Evolutionary conservation across 2,888 invertebrate genomes (phyloP), one percentile per base, ranked within the genome.

Genomic region (Chrysina gloriosa): DNA sequence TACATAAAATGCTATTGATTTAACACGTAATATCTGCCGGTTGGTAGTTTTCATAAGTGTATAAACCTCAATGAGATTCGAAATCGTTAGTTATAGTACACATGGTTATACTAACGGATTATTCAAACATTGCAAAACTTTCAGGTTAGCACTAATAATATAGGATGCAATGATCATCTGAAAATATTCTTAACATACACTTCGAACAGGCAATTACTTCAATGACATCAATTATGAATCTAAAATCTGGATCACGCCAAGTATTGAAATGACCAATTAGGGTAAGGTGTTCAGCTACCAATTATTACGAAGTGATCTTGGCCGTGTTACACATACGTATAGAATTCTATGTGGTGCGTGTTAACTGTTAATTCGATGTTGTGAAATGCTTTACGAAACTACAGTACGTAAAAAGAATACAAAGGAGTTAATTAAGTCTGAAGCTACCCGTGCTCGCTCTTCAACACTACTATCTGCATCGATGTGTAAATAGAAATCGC

Each of bases 361-460:
- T 21, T 45, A 21, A 45, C 19, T 19, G 9, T 45, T 9, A 2
- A 16, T 50, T 27, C 27, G 14, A 6, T 45, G 16, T 45, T 50
- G 16, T 50, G 29, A 50, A 50, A 27, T 50, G 50, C 14, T 50
- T 25, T 25, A 48, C 48, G 25, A 25, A 48, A 50, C 29, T 16
- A 2, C 50, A 14, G 27, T n/a, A n/a, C 27, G 14, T 16, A 27
- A 25, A 9, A 50, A 50, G 9, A 50, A 25, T 50, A 50, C 25
- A 29, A 50, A 50, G 29, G 50, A 27, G 50, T 50, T 50, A 50
- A 29, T 50, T 50, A 50, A 29, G 6, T 50, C 29, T 16, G 29
- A 16, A 5, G 27, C 50, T 50, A 29, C 16, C n/a, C 27, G 14
- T 50, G 14, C 19, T 7, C n/a, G 16, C 9, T 45, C 21, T 45